These are phyloP conservation scores for Pardalotus punctatus DNA, from an alignment of 2,113 vertebrate genomes.

Conservation along the genomic window DNA sequence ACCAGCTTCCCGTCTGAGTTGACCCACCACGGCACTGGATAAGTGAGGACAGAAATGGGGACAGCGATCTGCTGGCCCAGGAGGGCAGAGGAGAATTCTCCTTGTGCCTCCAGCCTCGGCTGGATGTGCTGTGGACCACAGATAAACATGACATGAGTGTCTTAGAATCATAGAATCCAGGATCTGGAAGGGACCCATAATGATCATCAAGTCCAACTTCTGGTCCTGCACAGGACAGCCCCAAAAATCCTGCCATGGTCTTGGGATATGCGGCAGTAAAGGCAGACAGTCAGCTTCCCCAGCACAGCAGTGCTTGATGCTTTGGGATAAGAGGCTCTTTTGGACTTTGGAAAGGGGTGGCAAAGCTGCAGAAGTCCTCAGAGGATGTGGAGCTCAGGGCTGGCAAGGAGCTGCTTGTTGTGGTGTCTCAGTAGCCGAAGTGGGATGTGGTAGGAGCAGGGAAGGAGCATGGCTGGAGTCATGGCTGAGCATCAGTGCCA, in stretches of 20 bases:
- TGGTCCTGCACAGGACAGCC: neutral
- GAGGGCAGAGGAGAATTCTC: neutral
- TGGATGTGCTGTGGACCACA: neutral
- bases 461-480: neutral
- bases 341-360: neutral
- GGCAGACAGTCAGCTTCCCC: neutral
- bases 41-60: neutral
- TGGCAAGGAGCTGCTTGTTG: neutral
- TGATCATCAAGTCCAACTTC: neutral
- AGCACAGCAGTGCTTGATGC: neutral
- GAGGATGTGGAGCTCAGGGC: neutral
- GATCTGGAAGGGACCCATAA: neutral
- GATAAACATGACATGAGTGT: neutral
- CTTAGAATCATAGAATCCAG: neutral
- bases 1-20: neutral
- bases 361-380: neutral
- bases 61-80: neutral
- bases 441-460: neutral
- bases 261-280: neutral
- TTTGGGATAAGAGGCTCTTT: neutral
- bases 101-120: fast-evolving
- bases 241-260: neutral
- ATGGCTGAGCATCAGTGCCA: neutral
- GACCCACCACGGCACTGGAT: fast-evolving
- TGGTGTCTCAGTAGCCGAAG: neutral